These are phyloP conservation scores for Erpornis zantholeuca DNA, from an alignment of 2,113 vertebrate species.

Conservation along the genomic window DNA sequence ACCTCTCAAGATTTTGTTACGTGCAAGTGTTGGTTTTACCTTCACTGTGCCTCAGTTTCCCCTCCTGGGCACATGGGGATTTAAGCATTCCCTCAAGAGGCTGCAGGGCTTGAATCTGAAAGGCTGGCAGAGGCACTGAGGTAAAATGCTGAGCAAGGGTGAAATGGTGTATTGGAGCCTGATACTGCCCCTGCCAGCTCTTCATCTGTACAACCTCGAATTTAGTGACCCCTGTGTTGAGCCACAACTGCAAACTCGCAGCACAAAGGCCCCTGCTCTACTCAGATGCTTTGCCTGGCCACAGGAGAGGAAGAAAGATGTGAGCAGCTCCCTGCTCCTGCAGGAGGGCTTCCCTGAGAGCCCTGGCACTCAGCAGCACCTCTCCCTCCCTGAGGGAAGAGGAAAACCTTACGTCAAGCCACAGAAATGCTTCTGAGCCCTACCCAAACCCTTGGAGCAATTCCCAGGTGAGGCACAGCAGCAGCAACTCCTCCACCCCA, in stretches of 20 bases:
- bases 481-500: neutral
- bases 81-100: neutral
- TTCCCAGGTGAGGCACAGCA: slow-evolving; percentile 16
- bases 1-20: neutral
- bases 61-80: neutral
- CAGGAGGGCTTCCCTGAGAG: neutral
- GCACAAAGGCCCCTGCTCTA: neutral
- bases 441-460: slow-evolving; percentile 41
- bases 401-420: slow-evolving; percentile 39
- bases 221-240: neutral
- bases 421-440: slow-evolving; percentile 45
- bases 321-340: neutral
- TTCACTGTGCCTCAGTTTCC: neutral
- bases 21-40: neutral
- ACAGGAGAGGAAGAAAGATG: neutral
- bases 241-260: neutral
- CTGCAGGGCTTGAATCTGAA: neutral
- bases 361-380: neutral
- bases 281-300: neutral
- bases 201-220: neutral
- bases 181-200: neutral
- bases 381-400: neutral
- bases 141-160: neutral
- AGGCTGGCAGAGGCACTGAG: neutral
- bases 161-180: neutral